Evolutionary conservation across 2,888 invertebrate species (phyloP).

Genomic region (Amphipoea oculea): DNA sequence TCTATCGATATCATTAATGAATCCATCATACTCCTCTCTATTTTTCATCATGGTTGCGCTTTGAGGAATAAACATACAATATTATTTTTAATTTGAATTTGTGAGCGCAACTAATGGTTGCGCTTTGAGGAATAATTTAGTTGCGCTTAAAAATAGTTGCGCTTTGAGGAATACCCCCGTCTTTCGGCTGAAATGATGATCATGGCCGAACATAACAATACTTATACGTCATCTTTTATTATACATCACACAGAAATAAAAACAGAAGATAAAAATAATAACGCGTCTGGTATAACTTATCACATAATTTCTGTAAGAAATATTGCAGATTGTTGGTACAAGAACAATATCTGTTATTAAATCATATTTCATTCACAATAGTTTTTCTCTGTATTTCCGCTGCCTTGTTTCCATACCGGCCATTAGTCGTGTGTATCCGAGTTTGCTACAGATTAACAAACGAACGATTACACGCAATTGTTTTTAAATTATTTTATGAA

Average conservation of each 20-base stretch:
- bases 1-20: too few relatives aligned
- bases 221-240: background rate
- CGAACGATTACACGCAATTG: conserved; percentile 13
- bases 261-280: conserved; percentile 11
- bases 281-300: conserved; percentile 19
- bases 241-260: background rate
- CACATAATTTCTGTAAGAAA: conserved; percentile 15
- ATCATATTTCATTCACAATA: conserved; percentile 50
- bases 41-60: too few relatives aligned
- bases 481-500: conserved; percentile 22
- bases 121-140: too few relatives aligned
- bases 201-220: background rate
- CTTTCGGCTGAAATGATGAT: background rate
- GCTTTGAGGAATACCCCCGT: background rate
- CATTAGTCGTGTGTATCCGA: conserved; percentile 27
- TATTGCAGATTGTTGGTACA: conserved; percentile 18
- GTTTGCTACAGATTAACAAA: conserved; percentile 27
- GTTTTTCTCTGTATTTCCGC: conserved; percentile 34
- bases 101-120: too few relatives aligned
- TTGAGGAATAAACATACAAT: too few relatives aligned
- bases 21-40: too few relatives aligned
- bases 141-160: too few relatives aligned
- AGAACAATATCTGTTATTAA: conserved; percentile 45
- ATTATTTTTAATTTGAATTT: too few relatives aligned
- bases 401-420: conserved; percentile 27